Percentiles rank a stretch among this genome's conserved stretches.
Conservation (phyloP, 2,888 invertebrate species). For the Philaethria dido region DNA sequence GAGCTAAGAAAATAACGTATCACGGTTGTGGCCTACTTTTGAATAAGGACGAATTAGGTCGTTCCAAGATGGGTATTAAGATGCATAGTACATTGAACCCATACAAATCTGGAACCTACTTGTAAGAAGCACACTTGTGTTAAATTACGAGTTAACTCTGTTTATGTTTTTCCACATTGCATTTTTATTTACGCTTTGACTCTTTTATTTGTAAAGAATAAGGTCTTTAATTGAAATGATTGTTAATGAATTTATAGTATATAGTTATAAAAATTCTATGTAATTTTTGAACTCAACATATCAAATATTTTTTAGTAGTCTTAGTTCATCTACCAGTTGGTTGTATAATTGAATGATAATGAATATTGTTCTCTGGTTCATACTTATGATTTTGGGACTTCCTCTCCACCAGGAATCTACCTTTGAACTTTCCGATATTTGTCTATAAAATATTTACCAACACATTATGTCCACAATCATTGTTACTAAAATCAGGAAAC, state of each 20-base stretch:
- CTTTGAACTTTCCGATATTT: no score
- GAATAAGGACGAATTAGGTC: constrained; percentile 57
- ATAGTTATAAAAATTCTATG: no score
- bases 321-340: background rate
- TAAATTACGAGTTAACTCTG: background rate
- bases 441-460: no score
- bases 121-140: background rate
- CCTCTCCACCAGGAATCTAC: no score
- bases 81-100: constrained; percentile 50
- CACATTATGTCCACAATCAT: no score
- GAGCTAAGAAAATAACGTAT: constrained; percentile 43
- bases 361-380: no score
- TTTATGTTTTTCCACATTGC: background rate
- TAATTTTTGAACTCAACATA: background rate
- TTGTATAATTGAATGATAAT: no score
- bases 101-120: constrained; percentile 23
- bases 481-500: no score
- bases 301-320: background rate
- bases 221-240: background rate
- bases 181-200: background rate
- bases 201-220: background rate
- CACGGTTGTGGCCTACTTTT: constrained; percentile 57
- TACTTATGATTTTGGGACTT: no score
- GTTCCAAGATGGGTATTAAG: constrained; percentile 55
- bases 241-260: background rate